Evolutionary conservation across 64 coral and sea anemone genomes (phyloP), one percentile per base, ranked within the genome.

Genomic region (Porites australiensis): DNA sequence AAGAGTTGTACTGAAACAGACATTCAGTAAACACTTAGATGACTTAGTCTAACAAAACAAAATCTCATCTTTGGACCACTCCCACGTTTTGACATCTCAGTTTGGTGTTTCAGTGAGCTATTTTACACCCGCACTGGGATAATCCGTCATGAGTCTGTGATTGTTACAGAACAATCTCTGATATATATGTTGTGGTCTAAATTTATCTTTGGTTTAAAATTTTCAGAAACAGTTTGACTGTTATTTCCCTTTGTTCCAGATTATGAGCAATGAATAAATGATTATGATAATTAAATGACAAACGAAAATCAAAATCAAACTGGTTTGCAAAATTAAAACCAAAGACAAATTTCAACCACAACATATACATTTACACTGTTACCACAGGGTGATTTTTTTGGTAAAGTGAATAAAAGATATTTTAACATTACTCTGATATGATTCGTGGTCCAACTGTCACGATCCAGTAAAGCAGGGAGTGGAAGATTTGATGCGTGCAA

Each of bases 1-100:
- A 78, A 78, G 75, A 78, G 51, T 78, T 55, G 75, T 78, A 78
- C 75, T 78, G 75, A 78, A 78, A 78, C 75, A 78, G 75, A 55
- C 50, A 78, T 78, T 78, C 75, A 78, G 50, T 78, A 78, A 78
- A 78, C 57, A 50, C 51, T 57, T 58, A 78, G 50, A 58, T 78
- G 50, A 77, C 15, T 78, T 57, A 57, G 75, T 78, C 16, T 78
- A 78, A 78, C n/a, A 78, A 78, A 78, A 27, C 50, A 78, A 78
- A 55, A 57, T 78, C 16, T 57, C 75, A 45, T 72, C 23, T 78
- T 78, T 16, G 50, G 75, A 78, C 75, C 75, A 78, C 75, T 78
- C 75, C 74, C 75, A 57, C 75, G 57, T 78, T 78, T 58, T 78
- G 75, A 8, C 8, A 78, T 78, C 50, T 78, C 51, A 78, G 75